phyloP scores from a whole-genome alignment of 2,113 vertebrate genomes.

The Serinus canaria region DNA sequence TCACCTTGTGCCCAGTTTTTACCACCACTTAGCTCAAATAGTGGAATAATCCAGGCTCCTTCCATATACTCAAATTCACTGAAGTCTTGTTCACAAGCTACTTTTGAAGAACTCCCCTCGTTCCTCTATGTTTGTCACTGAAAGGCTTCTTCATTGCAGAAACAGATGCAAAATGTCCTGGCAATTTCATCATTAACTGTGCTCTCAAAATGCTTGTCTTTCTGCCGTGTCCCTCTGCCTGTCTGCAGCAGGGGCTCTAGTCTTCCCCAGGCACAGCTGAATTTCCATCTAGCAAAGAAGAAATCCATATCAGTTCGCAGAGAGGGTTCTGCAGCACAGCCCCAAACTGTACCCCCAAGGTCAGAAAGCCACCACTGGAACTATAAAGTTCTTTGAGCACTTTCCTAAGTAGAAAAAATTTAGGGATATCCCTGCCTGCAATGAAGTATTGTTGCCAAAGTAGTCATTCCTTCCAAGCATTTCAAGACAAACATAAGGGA shows the following conservation, averaged over 20 bases:
- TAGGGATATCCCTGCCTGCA: accelerated
- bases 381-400: not conserved
- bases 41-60: not conserved
- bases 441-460: not conserved
- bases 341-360: not conserved
- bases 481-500: not conserved
- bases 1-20: not conserved
- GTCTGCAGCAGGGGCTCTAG: not conserved
- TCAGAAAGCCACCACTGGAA: not conserved
- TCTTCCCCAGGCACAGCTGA: not conserved
- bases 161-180: not conserved
- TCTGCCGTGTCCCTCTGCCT: not conserved
- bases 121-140: not conserved
- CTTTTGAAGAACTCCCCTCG: not conserved
- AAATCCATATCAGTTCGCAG: not conserved
- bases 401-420: not conserved
- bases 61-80: not conserved
- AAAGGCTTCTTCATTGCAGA: not conserved
- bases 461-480: not conserved
- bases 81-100: not conserved
- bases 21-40: not conserved
- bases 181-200: not conserved
- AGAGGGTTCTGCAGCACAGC: not conserved
- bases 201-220: not conserved
- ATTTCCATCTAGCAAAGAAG: not conserved